These are phyloP conservation scores for Microcebus lehilahytsara DNA, from an alignment of 2,113 vertebrate genomes.

Conservation along the genomic window DNA sequence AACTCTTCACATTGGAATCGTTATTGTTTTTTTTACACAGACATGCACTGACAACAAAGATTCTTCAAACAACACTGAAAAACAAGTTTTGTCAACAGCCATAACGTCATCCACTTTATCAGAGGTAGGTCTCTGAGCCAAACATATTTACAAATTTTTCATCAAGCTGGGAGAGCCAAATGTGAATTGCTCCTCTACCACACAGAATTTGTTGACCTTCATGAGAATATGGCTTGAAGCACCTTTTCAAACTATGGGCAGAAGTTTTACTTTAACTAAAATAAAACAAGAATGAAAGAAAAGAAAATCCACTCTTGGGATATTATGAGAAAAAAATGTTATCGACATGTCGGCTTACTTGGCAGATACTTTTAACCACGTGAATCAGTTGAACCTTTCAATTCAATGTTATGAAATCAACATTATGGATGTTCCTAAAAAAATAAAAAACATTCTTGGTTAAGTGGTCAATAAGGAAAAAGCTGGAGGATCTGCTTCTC, in stretches of 20 bases:
- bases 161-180: neutral
- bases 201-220: neutral
- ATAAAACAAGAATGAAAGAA: neutral
- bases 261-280: constrained; percentile 45
- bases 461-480: neutral
- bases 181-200: neutral
- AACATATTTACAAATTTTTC: neutral
- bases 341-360: neutral
- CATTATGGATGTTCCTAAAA: neutral
- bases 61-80: neutral
- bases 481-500: neutral
- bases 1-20: neutral
- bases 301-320: constrained; percentile 15
- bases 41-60: neutral
- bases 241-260: neutral
- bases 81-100: constrained; percentile 7
- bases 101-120: neutral
- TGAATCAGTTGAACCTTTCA: constrained; percentile 1
- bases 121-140: neutral
- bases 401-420: neutral
- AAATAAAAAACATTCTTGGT: neutral
- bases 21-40: neutral
- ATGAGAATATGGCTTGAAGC: neutral
- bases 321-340: neutral
- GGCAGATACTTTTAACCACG: neutral